A percentile compares a stretch with the other conserved stretches of the same genome.
Evolutionary conservation across 2,113 vertebrate species (phyloP).

Genomic region (Xiphophorus hellerii): DNA sequence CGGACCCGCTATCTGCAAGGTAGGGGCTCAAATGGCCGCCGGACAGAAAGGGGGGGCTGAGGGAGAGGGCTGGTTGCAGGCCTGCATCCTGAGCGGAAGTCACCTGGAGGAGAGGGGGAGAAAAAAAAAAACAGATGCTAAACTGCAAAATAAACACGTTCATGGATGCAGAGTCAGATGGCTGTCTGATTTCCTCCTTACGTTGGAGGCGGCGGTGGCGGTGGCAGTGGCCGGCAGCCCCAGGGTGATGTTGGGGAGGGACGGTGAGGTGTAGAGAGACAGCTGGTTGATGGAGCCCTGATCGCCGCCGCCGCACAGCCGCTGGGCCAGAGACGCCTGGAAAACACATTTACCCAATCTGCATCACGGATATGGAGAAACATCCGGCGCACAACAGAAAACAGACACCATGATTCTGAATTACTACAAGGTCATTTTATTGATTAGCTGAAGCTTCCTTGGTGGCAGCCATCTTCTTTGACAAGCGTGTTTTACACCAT

Average conservation of each 20-base stretch:
- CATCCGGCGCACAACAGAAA: not conserved
- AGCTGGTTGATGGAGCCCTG: constrained; percentile 85
- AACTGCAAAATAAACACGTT: not conserved
- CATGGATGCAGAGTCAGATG: not conserved
- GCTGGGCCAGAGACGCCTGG: constrained; percentile 86
- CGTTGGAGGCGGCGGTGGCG: constrained; percentile 72
- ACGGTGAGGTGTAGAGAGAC: constrained; percentile 93
- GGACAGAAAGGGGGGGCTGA: constrained; percentile 84
- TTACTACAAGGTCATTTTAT: no score
- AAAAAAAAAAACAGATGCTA: not conserved
- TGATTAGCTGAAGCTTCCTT: no score
- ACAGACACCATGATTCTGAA: not conserved
- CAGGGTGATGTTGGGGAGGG: constrained; percentile 94
- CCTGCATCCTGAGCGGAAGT: constrained; percentile 83
- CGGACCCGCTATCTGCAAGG: constrained; percentile 75
- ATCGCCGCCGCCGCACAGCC: constrained; percentile 84
- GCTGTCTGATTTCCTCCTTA: constrained; percentile 37
- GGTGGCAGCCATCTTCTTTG: no score
- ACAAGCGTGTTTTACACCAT: no score
- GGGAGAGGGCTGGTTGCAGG: constrained; percentile 87
- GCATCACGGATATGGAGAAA: constrained; percentile 4
- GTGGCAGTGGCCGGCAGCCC: constrained; percentile 88
- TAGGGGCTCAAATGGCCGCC: constrained; percentile 88
- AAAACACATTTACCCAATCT: constrained; percentile 58
- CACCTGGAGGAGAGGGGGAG: constrained; percentile 71